phyloP scores from a whole-genome alignment of 2,888 invertebrate genomes.

The Dromius quadrimaculatus region DNA sequence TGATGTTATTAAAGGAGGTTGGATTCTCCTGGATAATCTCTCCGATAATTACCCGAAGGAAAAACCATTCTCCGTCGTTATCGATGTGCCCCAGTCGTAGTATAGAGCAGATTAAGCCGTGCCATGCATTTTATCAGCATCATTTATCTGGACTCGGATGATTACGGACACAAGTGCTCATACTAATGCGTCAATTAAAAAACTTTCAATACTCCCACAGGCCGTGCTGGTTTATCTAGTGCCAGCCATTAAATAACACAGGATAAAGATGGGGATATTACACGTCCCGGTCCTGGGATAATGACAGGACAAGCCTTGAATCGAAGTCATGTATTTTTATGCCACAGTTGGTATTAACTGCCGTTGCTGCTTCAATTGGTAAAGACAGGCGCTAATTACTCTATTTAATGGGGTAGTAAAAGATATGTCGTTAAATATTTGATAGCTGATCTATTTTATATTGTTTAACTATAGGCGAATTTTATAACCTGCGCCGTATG shows the following conservation, averaged over 20 bases:
- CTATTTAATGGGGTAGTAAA: too few relatives aligned
- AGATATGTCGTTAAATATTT: too few relatives aligned
- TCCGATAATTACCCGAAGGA: conserved; percentile 22
- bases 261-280: conserved; percentile 22
- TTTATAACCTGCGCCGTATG: too few relatives aligned
- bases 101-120: conserved; percentile 30
- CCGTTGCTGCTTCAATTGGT: too few relatives aligned
- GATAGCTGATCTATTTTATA: too few relatives aligned
- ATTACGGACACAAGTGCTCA: conserved; percentile 16
- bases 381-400: too few relatives aligned
- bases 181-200: conserved; percentile 50
- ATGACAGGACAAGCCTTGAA: neutral
- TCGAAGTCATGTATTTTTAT: conserved; percentile 37
- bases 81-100: neutral
- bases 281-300: neutral
- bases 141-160: conserved; percentile 46
- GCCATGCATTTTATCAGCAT: conserved; percentile 32
- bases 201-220: conserved; percentile 36
- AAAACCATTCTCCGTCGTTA: neutral
- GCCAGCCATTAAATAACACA: conserved; percentile 35
- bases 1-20: too few relatives aligned
- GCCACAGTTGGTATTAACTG: conserved; percentile 41
- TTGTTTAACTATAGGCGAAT: too few relatives aligned
- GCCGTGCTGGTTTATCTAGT: conserved; percentile 39
- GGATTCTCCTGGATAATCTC: conserved; percentile 20